A percentile compares a stretch with the other conserved stretches of the same genome.
Evolutionary conservation across 1,140 invertebrate species (phyloP).

Genomic region (Octopus sinensis): DNA sequence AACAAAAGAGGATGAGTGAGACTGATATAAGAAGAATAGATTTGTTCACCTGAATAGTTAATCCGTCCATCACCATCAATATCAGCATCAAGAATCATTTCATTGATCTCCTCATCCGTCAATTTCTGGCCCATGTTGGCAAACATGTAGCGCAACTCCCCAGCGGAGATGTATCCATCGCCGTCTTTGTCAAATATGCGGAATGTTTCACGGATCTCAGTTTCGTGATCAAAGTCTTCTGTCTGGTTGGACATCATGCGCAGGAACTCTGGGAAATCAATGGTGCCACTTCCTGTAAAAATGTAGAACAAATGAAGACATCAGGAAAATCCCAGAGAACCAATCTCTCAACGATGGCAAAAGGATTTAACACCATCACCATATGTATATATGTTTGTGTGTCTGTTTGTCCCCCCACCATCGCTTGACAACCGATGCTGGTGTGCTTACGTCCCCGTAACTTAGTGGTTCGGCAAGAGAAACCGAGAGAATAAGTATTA

Average conservation of each 20-base stretch:
- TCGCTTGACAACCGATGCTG: too few relatives aligned
- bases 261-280: slow-evolving; percentile 93
- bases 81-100: slow-evolving; percentile 91
- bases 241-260: slow-evolving; percentile 89
- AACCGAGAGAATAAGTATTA: too few relatives aligned
- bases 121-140: slow-evolving; percentile 87
- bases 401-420: too few relatives aligned
- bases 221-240: slow-evolving; percentile 99
- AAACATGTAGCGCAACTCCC: slow-evolving; percentile 69
- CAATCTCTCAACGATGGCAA: too few relatives aligned
- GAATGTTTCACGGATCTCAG: slow-evolving; percentile 92
- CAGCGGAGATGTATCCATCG: slow-evolving; percentile 71
- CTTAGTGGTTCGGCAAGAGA: too few relatives aligned
- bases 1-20: too few relatives aligned
- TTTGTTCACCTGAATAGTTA: slow-evolving; percentile 44
- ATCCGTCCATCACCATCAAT: slow-evolving; percentile 72
- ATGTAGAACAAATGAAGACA: neutral
- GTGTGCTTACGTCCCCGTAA: too few relatives aligned
- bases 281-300: slow-evolving; percentile 96
- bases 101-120: slow-evolving; percentile 85
- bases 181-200: slow-evolving; percentile 97
- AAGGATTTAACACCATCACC: too few relatives aligned
- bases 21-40: too few relatives aligned
- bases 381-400: too few relatives aligned
- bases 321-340: neutral